These are phyloP conservation scores for Symphodus melops DNA, from an alignment of 2,113 vertebrate genomes.

Conservation along the genomic window DNA sequence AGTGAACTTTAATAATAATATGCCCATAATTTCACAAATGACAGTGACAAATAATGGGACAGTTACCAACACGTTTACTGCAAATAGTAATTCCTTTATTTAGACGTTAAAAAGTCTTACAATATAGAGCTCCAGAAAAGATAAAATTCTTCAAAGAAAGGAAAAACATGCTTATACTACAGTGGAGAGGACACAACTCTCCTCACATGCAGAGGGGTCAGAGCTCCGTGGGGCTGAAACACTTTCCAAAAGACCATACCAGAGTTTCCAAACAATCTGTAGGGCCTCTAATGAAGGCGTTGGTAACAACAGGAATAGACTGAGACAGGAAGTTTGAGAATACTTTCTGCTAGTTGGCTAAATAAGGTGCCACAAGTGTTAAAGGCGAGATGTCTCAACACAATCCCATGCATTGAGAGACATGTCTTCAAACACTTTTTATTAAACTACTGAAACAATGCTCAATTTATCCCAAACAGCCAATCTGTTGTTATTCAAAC, in stretches of 20 bases:
- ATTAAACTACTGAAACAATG: slow-evolving; percentile 50
- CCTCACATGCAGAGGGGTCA: slow-evolving; percentile 80
- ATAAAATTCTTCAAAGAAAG: slow-evolving; percentile 86
- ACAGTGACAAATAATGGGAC: neutral
- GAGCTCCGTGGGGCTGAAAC: slow-evolving; percentile 81
- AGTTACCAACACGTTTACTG: slow-evolving; percentile 68
- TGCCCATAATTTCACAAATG: neutral
- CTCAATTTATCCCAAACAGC: slow-evolving; percentile 51
- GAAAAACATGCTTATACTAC: slow-evolving; percentile 85
- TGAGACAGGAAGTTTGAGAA: slow-evolving; percentile 49
- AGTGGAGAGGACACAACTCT: slow-evolving; percentile 80
- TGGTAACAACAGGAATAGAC: slow-evolving; percentile 61
- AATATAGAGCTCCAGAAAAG: slow-evolving; percentile 91
- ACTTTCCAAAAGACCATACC: slow-evolving; percentile 51
- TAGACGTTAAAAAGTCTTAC: slow-evolving; percentile 89
- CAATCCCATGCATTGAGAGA: slow-evolving; percentile 34
- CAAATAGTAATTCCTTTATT: slow-evolving; percentile 90
- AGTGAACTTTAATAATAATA: neutral
- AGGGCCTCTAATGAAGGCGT: slow-evolving; percentile 32
- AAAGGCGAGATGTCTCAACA: slow-evolving; percentile 38
- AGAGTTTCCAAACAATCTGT: slow-evolving; percentile 53
- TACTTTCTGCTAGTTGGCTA: slow-evolving; percentile 53
- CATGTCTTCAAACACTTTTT: slow-evolving; percentile 31
- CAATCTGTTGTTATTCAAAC: slow-evolving; percentile 36
- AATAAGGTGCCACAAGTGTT: slow-evolving; percentile 58